Base-by-base conservation (phyloP, 2,113 vertebrate species). In the Manacus vitellinus region DNA sequence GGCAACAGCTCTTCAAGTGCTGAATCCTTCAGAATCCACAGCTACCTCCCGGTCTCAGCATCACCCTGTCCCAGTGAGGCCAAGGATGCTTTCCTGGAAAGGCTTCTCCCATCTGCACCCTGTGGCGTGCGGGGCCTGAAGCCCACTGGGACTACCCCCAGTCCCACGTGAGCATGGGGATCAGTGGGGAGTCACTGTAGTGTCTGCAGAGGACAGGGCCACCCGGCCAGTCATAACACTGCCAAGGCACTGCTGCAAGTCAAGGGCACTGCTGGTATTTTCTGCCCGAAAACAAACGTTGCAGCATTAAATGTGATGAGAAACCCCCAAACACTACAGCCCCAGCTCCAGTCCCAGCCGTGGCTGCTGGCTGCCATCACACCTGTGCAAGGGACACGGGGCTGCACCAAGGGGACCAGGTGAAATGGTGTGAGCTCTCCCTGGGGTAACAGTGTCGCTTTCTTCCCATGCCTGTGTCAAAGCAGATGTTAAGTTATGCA, bases 111-210 rank as follows among this genome's bases (percentile, higher is more conserved):
- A 2, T 31, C 47, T 56, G 23, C 6, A 14, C 35, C 16, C 41
- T 46, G 59, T 3, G 17, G 43, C 1, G 0, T 31, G 43, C 2
- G 1, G n/a, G 47, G 14, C 33, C 41, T 39, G 49, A 20, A 2
- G 25, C 52, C 70, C 1, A 0, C 27, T 52, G 85, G 85, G 54
- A 75, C 10, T 37, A 27, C 46, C 39, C 33, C 27, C 15, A 16
- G 17, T 86, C 46, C 51, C 1, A 0, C 2, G 2, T 37, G 47
- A 80, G 66, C 2, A 3, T 5, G 0, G 4, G 70, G 15, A 59
- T 49, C 51, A 30, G 52, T 4, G 0, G 37, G 74, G 70, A 71
- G 35, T 44, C 1, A 0, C 14, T 8, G 28, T 81, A 5, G 8
- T 47, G 44, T 43, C 78, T 63, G 65, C 2, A 1, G 58, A 68